Conservation (phyloP, 2,113 vertebrate genomes). For the Oostethus manadensis region DNA sequence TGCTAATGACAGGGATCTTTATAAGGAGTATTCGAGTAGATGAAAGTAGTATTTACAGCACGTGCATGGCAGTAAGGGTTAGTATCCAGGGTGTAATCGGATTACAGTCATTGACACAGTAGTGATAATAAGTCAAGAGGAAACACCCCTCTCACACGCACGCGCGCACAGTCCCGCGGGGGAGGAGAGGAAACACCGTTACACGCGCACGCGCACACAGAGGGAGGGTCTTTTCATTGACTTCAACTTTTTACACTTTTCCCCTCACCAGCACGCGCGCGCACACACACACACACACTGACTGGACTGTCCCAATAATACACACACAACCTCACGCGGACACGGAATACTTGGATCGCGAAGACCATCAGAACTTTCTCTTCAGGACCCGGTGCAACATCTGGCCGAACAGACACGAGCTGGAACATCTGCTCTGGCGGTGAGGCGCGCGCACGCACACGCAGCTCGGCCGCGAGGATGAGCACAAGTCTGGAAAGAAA, state of each 20-base stretch:
- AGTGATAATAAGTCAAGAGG: conserved; percentile 26
- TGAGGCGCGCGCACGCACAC: too few species aligned
- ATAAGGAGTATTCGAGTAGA: neutral
- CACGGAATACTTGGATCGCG: neutral
- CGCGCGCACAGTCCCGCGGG: neutral
- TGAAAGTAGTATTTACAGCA: too few species aligned
- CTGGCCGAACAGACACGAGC: too few species aligned
- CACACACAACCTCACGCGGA: neutral
- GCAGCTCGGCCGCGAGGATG: too few species aligned
- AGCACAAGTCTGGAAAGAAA: too few species aligned
- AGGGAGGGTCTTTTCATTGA: neutral
- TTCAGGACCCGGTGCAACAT: neutral
- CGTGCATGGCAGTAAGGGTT: neutral
- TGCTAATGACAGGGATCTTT: neutral
- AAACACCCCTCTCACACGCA: conserved; percentile 23
- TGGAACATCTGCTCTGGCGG: too few species aligned
- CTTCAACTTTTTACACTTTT: neutral
- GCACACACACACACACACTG: conserved; percentile 8
- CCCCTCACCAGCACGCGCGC: neutral
- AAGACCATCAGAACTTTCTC: neutral
- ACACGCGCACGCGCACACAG: conserved; percentile 12
- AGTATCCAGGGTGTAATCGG: conserved; percentile 14
- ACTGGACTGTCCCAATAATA: neutral
- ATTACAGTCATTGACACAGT: conserved; percentile 36
- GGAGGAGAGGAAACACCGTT: conserved; percentile 2